These are phyloP conservation scores for Gadus chalcogrammus DNA, from an alignment of 2,113 vertebrate genomes.

Conservation along the genomic window DNA sequence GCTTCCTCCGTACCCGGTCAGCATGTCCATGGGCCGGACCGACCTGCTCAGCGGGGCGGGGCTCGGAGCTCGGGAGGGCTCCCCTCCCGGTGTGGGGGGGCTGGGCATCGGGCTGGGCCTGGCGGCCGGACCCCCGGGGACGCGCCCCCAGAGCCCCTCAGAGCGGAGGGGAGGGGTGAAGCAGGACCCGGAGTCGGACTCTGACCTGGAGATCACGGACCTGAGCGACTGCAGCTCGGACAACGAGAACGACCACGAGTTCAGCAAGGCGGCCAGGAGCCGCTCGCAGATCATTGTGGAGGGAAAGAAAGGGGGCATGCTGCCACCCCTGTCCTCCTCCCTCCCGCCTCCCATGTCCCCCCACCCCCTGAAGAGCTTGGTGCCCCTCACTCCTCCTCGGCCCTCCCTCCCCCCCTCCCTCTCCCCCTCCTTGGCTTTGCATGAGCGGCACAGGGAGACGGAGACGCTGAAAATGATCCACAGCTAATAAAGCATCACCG, in stretches of 20 bases:
- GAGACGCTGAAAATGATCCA: slow-evolving; percentile 75
- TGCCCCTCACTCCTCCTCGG: slow-evolving; percentile 61
- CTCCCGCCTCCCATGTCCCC: slow-evolving; percentile 69
- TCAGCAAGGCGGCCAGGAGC: slow-evolving; percentile 61
- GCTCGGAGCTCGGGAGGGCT: slow-evolving; percentile 52
- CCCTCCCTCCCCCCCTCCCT: slow-evolving; percentile 66
- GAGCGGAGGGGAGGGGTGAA: slow-evolving; percentile 77
- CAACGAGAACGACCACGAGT: slow-evolving; percentile 81
- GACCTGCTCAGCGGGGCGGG: slow-evolving; percentile 64
- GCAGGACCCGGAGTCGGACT: slow-evolving; percentile 84
- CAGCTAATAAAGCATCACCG: slow-evolving; percentile 68
- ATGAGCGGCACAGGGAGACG: slow-evolving; percentile 74
- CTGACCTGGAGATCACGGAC: slow-evolving; percentile 89
- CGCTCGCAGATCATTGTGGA: slow-evolving; percentile 46
- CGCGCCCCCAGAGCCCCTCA: slow-evolving; percentile 66
- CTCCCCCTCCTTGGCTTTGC: slow-evolving; percentile 63
- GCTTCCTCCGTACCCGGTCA: slow-evolving; percentile 62
- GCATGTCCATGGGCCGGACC: slow-evolving; percentile 65
- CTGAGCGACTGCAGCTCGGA: slow-evolving; percentile 91
- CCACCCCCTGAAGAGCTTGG: slow-evolving; percentile 71
- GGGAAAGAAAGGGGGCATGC: slow-evolving; percentile 59
- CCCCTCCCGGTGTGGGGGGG: slow-evolving; percentile 40
- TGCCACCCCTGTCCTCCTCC: slow-evolving; percentile 59
- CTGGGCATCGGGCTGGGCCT: slow-evolving; percentile 63
- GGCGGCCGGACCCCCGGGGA: slow-evolving; percentile 42